Conservation (phyloP, 1,140 invertebrate species). For the Drosophila bocqueti region DNA sequence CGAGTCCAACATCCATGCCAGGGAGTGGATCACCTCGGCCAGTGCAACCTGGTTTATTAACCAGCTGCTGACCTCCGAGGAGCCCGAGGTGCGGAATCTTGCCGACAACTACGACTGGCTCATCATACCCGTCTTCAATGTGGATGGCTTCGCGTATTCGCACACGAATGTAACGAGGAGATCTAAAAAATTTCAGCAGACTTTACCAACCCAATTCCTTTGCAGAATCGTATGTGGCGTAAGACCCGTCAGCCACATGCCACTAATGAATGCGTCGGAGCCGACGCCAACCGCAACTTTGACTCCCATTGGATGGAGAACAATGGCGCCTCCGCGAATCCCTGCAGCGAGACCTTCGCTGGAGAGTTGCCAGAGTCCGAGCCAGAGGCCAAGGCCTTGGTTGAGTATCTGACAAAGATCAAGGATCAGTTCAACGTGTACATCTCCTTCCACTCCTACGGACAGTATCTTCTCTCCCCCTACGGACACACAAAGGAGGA, state of each 20-base stretch:
- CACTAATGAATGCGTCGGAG: conserved; percentile 86
- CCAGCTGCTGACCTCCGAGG: conserved; percentile 83
- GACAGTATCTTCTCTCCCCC: conserved; percentile 86
- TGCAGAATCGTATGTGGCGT: conserved; percentile 86
- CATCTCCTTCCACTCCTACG: conserved; percentile 87
- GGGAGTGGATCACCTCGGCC: conserved; percentile 88
- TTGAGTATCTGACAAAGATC: conserved; percentile 86
- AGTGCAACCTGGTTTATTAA: conserved; percentile 87
- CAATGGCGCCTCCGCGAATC: conserved; percentile 69
- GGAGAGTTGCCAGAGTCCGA: conserved; percentile 91
- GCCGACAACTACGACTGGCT: conserved; percentile 87
- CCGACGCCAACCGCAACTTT: conserved; percentile 90
- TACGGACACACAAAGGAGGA: conserved; percentile 86
- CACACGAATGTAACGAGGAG: conserved; percentile 79
- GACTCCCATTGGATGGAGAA: conserved; percentile 88
- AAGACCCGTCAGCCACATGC: conserved; percentile 85
- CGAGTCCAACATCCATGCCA: conserved; percentile 86
- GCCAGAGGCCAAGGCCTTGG: conserved; percentile 88
- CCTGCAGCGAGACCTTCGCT: conserved; percentile 89
- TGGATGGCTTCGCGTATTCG: conserved; percentile 90
- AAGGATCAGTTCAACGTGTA: conserved; percentile 85
- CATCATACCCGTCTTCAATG: conserved; percentile 90
- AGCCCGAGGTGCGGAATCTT: conserved; percentile 76
- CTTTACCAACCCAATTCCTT: background rate
- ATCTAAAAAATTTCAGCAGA: accelerated